phyloP scores from a whole-genome alignment of 1,140 invertebrate genomes.

The Cataglyphis hispanica region DNA sequence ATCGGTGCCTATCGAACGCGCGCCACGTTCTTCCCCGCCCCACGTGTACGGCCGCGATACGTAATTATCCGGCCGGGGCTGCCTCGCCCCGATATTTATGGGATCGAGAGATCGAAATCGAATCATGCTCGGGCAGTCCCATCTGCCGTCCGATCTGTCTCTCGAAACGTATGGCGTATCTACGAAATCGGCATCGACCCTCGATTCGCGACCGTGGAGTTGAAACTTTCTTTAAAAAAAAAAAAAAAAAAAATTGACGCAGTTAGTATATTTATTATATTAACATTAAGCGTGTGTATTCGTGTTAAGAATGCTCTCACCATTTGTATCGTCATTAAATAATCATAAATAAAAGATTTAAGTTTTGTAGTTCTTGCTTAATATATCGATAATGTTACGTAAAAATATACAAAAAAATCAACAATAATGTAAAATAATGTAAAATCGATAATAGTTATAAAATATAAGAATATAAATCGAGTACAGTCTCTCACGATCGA shows the following conservation, averaged over 20 bases:
- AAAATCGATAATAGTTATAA: conserved; percentile 12
- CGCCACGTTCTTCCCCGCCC: conserved; percentile 78
- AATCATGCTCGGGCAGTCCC: conserved; percentile 73
- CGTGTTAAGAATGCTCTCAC: background rate
- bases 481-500: background rate
- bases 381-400: background rate
- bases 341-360: background rate
- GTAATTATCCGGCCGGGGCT: conserved; percentile 79
- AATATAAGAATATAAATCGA: background rate
- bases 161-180: conserved; percentile 56
- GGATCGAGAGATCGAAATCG: conserved; percentile 80
- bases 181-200: conserved; percentile 48
- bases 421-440: too few species aligned
- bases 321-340: background rate
- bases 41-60: conserved; percentile 73
- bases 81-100: conserved; percentile 79
- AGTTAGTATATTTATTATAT: too few species aligned
- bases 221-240: background rate
- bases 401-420: background rate
- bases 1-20: conserved; percentile 66
- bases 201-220: conserved; percentile 4
- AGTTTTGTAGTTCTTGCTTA: background rate
- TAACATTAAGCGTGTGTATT: too few species aligned
- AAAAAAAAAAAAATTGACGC: too few species aligned
- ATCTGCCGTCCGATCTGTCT: conserved; percentile 70